A percentile compares a stretch with the other conserved stretches of the same genome.
Evolutionary conservation across 1,140 invertebrate genomes (phyloP).

Genomic region (Drosophila guanche): DNA sequence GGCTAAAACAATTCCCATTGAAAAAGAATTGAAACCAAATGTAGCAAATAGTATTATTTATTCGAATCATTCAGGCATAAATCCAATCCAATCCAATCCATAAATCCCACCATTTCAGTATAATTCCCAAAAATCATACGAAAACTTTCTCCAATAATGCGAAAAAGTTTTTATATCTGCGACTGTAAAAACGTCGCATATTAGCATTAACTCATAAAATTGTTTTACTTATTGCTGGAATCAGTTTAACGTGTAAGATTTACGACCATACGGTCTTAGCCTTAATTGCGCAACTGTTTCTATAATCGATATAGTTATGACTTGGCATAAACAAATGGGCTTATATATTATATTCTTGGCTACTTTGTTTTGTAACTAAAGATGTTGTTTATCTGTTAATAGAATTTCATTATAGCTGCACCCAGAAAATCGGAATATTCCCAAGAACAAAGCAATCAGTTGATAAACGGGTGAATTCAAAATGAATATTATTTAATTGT

Average conservation of each 20-base stretch:
- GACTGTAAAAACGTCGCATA: constrained; percentile 62
- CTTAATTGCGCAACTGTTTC: constrained; percentile 8
- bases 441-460: not conserved
- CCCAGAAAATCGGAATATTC: not conserved
- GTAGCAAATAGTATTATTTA: too few relatives aligned
- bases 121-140: too few relatives aligned
- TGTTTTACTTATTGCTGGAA: constrained; percentile 65
- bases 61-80: too few relatives aligned
- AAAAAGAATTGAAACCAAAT: too few relatives aligned
- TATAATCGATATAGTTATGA: constrained; percentile 23
- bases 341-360: constrained; percentile 2
- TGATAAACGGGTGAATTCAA: not conserved
- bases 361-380: constrained; percentile 11
- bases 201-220: constrained; percentile 52
- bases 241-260: constrained; percentile 63
- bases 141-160: constrained; percentile 25
- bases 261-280: constrained; percentile 27
- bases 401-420: not conserved
- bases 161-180: constrained; percentile 53
- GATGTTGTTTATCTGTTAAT: constrained; percentile 1
- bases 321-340: constrained; percentile 43
- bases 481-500: constrained; percentile 8
- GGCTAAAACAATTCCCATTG: too few relatives aligned
- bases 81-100: too few relatives aligned
- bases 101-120: too few relatives aligned